Evolutionary conservation across 2,888 invertebrate species (phyloP), one percentile per base, ranked within the genome.

Genomic region (Schizotus pectinicornis): DNA sequence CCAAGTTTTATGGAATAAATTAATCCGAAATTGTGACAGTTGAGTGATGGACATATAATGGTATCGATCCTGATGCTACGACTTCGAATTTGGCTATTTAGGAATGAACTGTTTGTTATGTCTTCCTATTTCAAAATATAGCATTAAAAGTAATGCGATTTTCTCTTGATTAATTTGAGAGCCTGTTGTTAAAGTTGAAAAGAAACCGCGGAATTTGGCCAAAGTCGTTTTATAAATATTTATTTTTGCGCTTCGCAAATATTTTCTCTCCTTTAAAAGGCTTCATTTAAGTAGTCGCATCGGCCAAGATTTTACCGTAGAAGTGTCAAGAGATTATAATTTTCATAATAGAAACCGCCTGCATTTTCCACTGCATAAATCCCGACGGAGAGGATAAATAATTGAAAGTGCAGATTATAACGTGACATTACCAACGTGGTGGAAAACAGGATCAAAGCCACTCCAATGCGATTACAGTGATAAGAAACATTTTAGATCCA

Each of bases 301-400:
- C 50, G 33, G 35, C 39, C 39, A 34, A 38, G 39, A 35, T 47
- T 53, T 47, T 48, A 53, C 53, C 58, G 48, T 58, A 58, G 32
- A 53, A 58, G 49, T 49, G 53, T 38, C 31, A 33, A 41, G 52
- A 22, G 43, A 48, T 58, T 52, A 56, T 41, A 22, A 22, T 22
- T 22, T 22, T 22, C 22, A 22, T 22, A 22, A 22, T 22, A 22
- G 2, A 22, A 22, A 22, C 2, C 22, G 22, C 22, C 22, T 22
- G 22, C 22, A 22, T 22, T 22, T 22, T 22, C 22, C 5, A 22
- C 22, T 22, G 22, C 22, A 22, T 2, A 22, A 22, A 22, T 22
- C 22, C 22, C 22, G 22, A 22, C 22, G 22, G 22, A 22, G 22
- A 22, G 22, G 22, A 22, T 22, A 22, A 22, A 22, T 5, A 22